These are phyloP conservation scores for Lagodon rhomboides DNA, from an alignment of 2,797 vertebrate genomes.

Conservation along the genomic window DNA sequence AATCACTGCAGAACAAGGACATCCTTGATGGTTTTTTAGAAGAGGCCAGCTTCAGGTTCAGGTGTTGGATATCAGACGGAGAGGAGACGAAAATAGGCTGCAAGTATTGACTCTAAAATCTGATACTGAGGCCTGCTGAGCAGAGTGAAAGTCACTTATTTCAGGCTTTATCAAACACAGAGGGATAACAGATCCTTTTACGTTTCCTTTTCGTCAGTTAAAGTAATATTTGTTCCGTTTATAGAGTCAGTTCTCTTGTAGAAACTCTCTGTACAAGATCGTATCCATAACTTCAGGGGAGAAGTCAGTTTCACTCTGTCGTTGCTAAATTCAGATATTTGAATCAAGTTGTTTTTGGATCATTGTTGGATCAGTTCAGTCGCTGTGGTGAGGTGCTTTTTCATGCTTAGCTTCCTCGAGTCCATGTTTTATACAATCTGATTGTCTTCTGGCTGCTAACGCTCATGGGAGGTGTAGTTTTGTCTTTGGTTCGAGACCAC, in stretches of 20 bases:
- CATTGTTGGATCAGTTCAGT: background rate
- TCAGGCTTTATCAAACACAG: slow-evolving; percentile 1
- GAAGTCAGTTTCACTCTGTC: too few species aligned
- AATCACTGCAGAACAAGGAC: slow-evolving; percentile 23
- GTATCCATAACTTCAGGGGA: too few species aligned
- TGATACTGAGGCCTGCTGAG: slow-evolving; percentile 32
- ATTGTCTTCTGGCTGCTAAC: background rate
- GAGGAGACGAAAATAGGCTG: slow-evolving; percentile 26
- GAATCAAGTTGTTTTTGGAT: background rate
- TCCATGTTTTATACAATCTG: background rate
- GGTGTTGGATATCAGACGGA: slow-evolving; percentile 43
- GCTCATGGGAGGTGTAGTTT: background rate
- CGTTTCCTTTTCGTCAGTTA: background rate
- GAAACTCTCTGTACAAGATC: too few species aligned
- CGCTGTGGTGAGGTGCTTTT: background rate
- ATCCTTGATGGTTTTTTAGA: slow-evolving; percentile 33
- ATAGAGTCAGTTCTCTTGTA: too few species aligned
- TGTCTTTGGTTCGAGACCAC: too few species aligned
- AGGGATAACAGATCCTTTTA: background rate
- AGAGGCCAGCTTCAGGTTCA: background rate
- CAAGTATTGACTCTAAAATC: slow-evolving; percentile 44
- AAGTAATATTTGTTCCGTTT: background rate
- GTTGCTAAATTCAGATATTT: background rate
- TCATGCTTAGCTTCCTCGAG: background rate
- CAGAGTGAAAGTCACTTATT: slow-evolving; percentile 6